Base-by-base conservation (phyloP, 2,888 invertebrate genomes). In the Sminthurides aquaticus region DNA sequence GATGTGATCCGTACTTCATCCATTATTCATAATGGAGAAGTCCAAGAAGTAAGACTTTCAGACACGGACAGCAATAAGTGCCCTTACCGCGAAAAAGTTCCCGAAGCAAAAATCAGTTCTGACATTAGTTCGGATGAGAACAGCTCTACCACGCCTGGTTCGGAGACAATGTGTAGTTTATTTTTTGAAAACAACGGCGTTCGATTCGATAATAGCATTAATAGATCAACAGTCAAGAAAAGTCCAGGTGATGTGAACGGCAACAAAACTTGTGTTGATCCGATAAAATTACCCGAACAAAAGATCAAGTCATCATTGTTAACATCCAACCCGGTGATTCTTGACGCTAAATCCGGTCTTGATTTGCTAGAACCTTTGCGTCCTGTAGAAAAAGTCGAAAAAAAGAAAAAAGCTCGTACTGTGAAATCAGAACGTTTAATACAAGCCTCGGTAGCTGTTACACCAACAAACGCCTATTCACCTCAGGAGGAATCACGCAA, bases 151-250 rank as follows among this genome's bases (percentile, higher is more conserved):
- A 34, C 43, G 5, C 15, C 43, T 11, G 15, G 43, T 25, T 54
- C 43, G 57, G 49, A 43, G 66, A 67, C 26, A 62, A 66, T 24
- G 43, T 69, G 70, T 58, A 66, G 65, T 67, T 67, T 71, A 43
- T 67, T 67, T 57, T 69, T 71, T 57, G 71, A 69, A 63, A 67
- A 67, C 28, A 68, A 71, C 60, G 28, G 66, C 48, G 69, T 71
- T 52, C 71, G 71, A 54, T 71, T 71, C 59, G 69, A 69, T 63
- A 67, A 67, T 48, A 66, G 65, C 65, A 66, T 68, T 29, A 11
- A 27, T 58, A 57, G 28, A 48, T 22, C 1, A 18, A 18, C 3
- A 3, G n/a, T 26, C 20, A 22, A 18, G 2, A 49, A 60, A 62
- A 62, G 5, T 25, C 43, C 43, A 11, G n/a, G n/a, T n/a, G n/a